Evolutionary conservation across 35 echinoderm and acorn worm species (phyloP), one percentile per base, ranked within the genome.

Genomic region (Apostichopus californicus): DNA sequence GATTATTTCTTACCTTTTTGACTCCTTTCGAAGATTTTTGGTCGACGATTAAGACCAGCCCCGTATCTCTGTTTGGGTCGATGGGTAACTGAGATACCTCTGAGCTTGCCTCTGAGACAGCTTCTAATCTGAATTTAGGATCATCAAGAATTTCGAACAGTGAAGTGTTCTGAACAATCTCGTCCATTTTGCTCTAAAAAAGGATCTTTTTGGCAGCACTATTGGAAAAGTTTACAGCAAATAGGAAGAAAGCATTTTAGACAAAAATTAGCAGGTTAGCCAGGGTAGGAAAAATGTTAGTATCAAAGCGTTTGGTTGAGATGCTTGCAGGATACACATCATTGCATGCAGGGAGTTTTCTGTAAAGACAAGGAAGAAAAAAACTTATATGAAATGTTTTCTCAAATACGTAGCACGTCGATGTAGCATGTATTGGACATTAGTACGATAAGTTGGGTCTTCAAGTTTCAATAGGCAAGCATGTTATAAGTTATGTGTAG

Each of bases 1-100:
- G 8, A 55, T 46, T 46, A 46, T 83, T 34, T 13, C 80, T 83
- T 83, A 83, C 80, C 80, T 83, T 83, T 83, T 15, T 17, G 9
- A 20, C 64, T 68, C 18, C 64, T 68, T 68, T 68, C 0, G 64
- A 68, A 68, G 64, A 18, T 14, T 68, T 68, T 68, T 68, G 18
- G 6, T 68, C 64, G 13, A 68, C 13, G 9, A 4, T 9, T 46
- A 46, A 68, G 3, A 68, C 64, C 64, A 68, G 64, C 11, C 11
- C 18, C 2, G 34, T 68, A 68, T 68, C 64, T 68, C 64, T 8
- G 7, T 46, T 46, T 14, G 11, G 64, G 64, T 68, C 11, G 9
- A 14, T 18, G 64, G 64, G 18, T 68, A 68, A 14, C 9, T 18
- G 64, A 11, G 11, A 18, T 68, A 68, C 64, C 9, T 4, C 64